Percentiles rank a stretch among this genome's conserved stretches.
Conservation (phyloP, 2,888 invertebrate genomes). For the Tetanocera ferruginea region DNA sequence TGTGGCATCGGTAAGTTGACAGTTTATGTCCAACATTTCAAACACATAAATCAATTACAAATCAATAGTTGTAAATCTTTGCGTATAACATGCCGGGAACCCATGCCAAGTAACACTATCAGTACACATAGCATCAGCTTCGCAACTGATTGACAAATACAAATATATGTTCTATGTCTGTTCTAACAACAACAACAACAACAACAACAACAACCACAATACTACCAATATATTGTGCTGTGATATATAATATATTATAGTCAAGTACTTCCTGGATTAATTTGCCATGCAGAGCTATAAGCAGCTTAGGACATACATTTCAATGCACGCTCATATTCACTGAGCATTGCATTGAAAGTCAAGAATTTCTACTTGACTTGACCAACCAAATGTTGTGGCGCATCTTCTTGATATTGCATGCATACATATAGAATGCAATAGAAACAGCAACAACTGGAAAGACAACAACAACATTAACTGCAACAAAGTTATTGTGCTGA, state of each 20-base stretch:
- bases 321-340: constrained; percentile 9
- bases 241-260: not conserved
- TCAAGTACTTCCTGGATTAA: constrained; percentile 52
- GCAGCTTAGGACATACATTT: constrained; percentile 9
- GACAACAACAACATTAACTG: not conserved
- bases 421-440: not conserved
- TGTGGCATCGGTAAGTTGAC: constrained; percentile 84
- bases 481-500: not conserved
- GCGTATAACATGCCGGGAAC: constrained; percentile 27
- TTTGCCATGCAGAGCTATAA: constrained; percentile 49
- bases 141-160: not conserved
- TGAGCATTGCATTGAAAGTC: not conserved
- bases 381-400: not conserved
- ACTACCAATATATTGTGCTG: not conserved
- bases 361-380: constrained; percentile 21
- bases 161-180: constrained; percentile 18
- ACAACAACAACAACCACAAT: not conserved
- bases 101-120: constrained; percentile 2
- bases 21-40: constrained; percentile 34
- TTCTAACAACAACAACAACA: constrained; percentile 12
- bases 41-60: constrained; percentile 42
- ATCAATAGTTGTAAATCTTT: constrained; percentile 13
- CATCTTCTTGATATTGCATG: not conserved
- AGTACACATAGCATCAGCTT: no score
- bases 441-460: not conserved